Evolutionary conservation across 2,113 vertebrate species (phyloP).

Genomic region (Pangasianodon gigas): DNA sequence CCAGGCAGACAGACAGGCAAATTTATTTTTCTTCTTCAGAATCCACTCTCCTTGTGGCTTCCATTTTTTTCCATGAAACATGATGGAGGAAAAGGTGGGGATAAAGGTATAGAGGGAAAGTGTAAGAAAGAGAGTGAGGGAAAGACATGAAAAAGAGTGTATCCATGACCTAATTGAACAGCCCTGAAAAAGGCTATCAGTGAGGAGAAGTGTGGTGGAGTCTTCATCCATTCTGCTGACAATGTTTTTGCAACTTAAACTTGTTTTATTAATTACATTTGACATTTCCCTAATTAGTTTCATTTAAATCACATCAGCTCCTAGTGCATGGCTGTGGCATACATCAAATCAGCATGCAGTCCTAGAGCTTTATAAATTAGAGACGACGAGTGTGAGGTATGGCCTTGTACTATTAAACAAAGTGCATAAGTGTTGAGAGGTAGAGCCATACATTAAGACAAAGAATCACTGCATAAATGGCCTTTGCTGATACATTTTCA

Average conservation of each 20-base stretch:
- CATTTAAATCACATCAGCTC: slow-evolving; percentile 96
- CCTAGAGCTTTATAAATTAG: slow-evolving; percentile 74
- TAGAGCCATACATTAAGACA: slow-evolving; percentile 47
- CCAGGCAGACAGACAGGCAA: slow-evolving; percentile 84
- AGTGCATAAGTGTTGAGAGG: slow-evolving; percentile 51
- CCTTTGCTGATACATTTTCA: slow-evolving; percentile 18
- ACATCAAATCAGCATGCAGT: slow-evolving; percentile 80
- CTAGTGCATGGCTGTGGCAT: slow-evolving; percentile 85
- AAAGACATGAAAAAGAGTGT: slow-evolving; percentile 74
- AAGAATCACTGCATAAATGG: slow-evolving; percentile 30
- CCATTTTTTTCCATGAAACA: slow-evolving; percentile 69
- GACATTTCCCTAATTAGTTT: slow-evolving; percentile 97
- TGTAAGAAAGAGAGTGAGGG: slow-evolving; percentile 15
- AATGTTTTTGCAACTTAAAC: slow-evolving; percentile 96
- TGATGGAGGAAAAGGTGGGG: slow-evolving; percentile 68
- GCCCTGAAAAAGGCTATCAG: slow-evolving; percentile 58
- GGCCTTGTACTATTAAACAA: slow-evolving; percentile 63
- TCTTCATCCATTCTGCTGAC: slow-evolving; percentile 92
- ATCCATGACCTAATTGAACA: slow-evolving; percentile 81
- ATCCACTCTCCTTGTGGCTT: slow-evolving; percentile 57
- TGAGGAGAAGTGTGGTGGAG: slow-evolving; percentile 63
- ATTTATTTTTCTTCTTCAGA: slow-evolving; percentile 85
- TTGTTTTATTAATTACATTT: slow-evolving; percentile 97
- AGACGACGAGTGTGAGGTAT: slow-evolving; percentile 55
- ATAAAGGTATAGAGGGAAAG: slow-evolving; percentile 56